Conservation (phyloP, 2,113 vertebrate species). For the Candoia aspera region DNA sequence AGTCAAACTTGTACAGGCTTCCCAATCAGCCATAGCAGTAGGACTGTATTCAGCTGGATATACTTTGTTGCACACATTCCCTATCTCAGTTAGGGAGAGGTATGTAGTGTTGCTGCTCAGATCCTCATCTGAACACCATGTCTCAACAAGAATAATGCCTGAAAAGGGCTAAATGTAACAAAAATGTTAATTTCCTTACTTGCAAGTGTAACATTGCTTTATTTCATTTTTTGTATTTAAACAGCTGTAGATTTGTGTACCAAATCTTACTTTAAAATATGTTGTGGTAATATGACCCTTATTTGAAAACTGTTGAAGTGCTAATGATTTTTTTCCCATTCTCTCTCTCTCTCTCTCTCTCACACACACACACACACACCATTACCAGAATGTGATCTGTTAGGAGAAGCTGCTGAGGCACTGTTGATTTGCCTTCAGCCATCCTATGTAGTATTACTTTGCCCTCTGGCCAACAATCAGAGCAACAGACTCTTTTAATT, state of each 20-base stretch:
- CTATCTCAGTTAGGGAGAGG: neutral
- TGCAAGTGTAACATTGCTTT: neutral
- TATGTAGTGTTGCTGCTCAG: neutral
- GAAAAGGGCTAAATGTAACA: neutral
- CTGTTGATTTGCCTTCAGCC: constrained; percentile 41
- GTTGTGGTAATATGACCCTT: constrained; percentile 11
- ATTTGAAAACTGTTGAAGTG: constrained; percentile 23
- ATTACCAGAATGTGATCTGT: constrained; percentile 45
- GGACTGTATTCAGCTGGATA: neutral
- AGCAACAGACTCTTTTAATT: constrained; percentile 61
- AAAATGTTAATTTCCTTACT: constrained; percentile 29
- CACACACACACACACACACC: too few species aligned
- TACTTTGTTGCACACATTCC: neutral
- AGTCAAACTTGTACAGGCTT: neutral
- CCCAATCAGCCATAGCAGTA: neutral
- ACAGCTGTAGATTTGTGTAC: neutral
- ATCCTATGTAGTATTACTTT: constrained; percentile 28
- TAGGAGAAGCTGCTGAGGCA: constrained; percentile 31
- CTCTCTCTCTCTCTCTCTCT: too few species aligned
- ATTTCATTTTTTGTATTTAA: constrained; percentile 16
- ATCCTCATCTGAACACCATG: neutral
- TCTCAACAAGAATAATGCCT: neutral
- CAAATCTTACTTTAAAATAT: constrained; percentile 30
- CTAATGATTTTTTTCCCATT: neutral
- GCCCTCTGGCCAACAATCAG: constrained; percentile 66